phyloP scores from a whole-genome alignment of 2,797 vertebrate species.

The Sebastes cheni region DNA sequence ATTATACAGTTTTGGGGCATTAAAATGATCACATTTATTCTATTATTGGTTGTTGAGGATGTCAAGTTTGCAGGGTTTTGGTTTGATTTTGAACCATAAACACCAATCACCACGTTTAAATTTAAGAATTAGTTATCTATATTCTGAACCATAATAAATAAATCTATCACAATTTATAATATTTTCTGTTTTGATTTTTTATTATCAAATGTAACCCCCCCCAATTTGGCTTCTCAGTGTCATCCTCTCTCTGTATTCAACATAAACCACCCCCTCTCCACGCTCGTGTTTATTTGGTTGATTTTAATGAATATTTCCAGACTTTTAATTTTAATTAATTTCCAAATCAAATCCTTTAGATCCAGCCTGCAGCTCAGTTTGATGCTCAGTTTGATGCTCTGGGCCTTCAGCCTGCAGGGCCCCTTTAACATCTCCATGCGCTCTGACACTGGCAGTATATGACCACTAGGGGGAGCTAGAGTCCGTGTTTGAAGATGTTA shows the following conservation, averaged over 20 bases:
- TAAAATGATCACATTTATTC: neutral
- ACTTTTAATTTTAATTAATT: neutral
- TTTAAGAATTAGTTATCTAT: no score
- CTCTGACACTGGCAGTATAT: neutral
- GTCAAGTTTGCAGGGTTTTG: neutral
- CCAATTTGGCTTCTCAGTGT: neutral
- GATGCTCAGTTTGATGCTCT: neutral
- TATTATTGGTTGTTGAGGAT: neutral
- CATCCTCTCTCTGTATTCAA: neutral
- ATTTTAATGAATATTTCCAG: neutral
- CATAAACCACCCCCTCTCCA: neutral
- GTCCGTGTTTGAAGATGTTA: constrained; percentile 23
- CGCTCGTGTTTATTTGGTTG: neutral
- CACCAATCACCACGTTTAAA: neutral
- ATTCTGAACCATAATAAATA: no score
- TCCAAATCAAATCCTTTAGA: neutral
- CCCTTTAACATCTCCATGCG: neutral
- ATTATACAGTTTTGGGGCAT: neutral
- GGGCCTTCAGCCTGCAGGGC: neutral
- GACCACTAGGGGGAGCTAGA: constrained; percentile 53
- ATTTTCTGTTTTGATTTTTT: neutral
- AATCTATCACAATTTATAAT: neutral
- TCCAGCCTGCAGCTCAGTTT: neutral
- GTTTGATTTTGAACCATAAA: neutral
- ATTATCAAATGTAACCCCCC: neutral